These are phyloP conservation scores for Diploptera punctata DNA, from an alignment of 2,888 invertebrate genomes.

Conservation along the genomic window DNA sequence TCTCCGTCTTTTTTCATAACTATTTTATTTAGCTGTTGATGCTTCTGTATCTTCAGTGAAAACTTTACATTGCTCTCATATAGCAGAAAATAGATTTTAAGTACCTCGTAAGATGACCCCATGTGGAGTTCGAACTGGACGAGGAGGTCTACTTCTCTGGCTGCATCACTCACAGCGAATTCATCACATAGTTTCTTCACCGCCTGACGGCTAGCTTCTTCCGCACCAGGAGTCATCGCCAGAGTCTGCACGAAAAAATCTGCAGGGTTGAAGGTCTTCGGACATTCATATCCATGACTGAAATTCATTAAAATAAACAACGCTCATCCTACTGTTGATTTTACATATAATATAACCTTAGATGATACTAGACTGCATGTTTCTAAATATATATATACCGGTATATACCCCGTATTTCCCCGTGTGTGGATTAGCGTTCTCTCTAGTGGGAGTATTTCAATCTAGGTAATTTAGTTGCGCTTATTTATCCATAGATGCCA, in stretches of 20 bases:
- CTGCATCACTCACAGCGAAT: constrained; percentile 78
- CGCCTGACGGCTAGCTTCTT: constrained; percentile 71
- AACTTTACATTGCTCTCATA: no score
- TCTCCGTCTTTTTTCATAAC: neutral
- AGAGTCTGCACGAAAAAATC: constrained; percentile 88
- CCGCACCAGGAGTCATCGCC: constrained; percentile 79
- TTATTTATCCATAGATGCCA: no score
- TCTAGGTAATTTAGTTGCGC: no score
- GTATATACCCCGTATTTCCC: no score
- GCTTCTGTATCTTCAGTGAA: no score
- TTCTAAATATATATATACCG: no score
- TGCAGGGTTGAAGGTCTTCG: constrained; percentile 85
- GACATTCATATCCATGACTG: constrained; percentile 78
- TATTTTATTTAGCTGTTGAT: neutral
- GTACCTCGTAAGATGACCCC: constrained; percentile 58
- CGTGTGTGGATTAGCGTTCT: no score
- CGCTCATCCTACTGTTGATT: no score
- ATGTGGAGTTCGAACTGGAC: constrained; percentile 76
- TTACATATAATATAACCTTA: no score
- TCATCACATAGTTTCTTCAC: constrained; percentile 78
- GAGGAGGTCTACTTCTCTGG: constrained; percentile 76
- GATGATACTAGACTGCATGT: no score
- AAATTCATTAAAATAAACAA: constrained; percentile 43
- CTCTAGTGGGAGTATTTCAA: no score
- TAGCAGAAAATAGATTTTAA: no score